phyloP scores from a whole-genome alignment of 1,140 invertebrate species.

The Bacillus rossius region DNA sequence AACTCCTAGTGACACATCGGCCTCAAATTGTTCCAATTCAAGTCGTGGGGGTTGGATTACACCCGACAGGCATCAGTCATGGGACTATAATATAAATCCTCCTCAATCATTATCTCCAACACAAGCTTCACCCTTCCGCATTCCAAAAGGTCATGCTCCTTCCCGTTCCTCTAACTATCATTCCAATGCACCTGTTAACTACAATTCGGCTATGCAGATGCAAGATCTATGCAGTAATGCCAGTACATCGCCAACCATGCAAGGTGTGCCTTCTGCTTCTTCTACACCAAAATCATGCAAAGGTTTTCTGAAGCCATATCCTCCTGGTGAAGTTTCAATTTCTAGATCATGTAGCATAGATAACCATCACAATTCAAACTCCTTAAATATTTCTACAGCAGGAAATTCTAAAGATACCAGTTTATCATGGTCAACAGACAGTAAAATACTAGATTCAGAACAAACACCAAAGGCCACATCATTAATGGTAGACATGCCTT shows the following conservation, averaged over 20 bases:
- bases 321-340: slow-evolving; percentile 31
- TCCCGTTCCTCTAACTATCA: slow-evolving; percentile 43
- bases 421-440: no score
- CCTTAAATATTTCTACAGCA: no score
- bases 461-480: no score
- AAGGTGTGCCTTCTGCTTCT: slow-evolving; percentile 4
- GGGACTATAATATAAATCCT: slow-evolving; percentile 8
- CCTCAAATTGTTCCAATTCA: slow-evolving; percentile 4
- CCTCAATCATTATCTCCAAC: slow-evolving; percentile 11
- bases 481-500: no score
- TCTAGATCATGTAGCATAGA: slow-evolving; percentile 5
- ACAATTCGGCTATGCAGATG: slow-evolving; percentile 8
- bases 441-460: no score
- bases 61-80: slow-evolving; percentile 13
- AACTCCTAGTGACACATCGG: slow-evolving; percentile 7
- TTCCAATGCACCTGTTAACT: neutral
- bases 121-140: slow-evolving; percentile 51
- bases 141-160: slow-evolving; percentile 58
- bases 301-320: slow-evolving; percentile 48
- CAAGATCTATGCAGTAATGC: slow-evolving; percentile 8
- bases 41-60: slow-evolving; percentile 13
- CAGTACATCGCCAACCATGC: slow-evolving; percentile 1
- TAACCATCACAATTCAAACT: neutral
- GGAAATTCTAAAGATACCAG: no score
- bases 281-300: slow-evolving; percentile 32